Evolutionary conservation across 2,797 vertebrate genomes (phyloP).

Genomic region (Sebastes steindachneri): DNA sequence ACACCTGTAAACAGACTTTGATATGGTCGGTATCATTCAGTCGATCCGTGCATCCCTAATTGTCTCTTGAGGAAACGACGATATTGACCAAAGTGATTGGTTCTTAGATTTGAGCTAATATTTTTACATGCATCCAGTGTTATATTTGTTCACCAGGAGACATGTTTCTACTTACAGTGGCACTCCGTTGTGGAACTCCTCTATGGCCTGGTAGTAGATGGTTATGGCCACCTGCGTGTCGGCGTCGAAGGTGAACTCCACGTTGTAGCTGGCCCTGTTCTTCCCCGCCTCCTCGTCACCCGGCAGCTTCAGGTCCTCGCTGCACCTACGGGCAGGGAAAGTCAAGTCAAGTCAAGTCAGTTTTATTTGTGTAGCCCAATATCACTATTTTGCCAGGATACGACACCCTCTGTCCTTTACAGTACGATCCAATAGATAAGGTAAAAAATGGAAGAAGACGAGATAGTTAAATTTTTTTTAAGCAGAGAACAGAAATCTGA

Average conservation of each 20-base stretch:
- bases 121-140: neutral
- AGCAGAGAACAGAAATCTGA: neutral
- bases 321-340: slow-evolving; percentile 82
- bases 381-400: too few species aligned
- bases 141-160: neutral
- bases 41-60: too few species aligned
- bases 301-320: slow-evolving; percentile 90
- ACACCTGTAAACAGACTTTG: too few species aligned
- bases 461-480: neutral
- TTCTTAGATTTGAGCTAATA: neutral
- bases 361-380: too few species aligned
- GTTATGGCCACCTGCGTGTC: slow-evolving; percentile 96
- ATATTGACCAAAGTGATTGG: neutral
- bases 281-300: slow-evolving; percentile 87
- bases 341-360: too few species aligned
- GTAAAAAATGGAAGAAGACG: neutral
- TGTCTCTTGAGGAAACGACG: too few species aligned
- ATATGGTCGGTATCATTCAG: too few species aligned
- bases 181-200: slow-evolving; percentile 95
- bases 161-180: slow-evolving; percentile 87
- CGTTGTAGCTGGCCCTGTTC: slow-evolving; percentile 91
- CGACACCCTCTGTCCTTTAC: too few species aligned
- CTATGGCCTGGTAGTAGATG: slow-evolving; percentile 97
- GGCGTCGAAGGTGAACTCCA: slow-evolving; percentile 97
- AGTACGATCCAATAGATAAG: too few species aligned